Evolutionary conservation across 1,140 invertebrate species (phyloP), one percentile per base, ranked within the genome.

Genomic region (Drosophila rufa): DNA sequence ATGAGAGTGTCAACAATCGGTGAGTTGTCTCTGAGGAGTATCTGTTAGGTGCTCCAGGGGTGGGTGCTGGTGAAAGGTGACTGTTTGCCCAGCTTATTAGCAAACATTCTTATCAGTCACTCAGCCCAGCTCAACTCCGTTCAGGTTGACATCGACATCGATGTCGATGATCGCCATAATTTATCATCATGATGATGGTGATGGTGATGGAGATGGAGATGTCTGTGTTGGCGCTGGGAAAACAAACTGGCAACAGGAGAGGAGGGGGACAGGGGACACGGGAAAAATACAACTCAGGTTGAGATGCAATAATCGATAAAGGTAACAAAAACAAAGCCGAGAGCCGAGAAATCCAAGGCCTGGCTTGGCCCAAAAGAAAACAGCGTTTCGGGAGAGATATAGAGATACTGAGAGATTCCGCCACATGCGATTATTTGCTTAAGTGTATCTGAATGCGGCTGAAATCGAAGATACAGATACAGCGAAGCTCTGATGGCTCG

Each of bases 281-380:
- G 33, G 19, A 38, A 58, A 45, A 57, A 56, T 55, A 40, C 53
- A 56, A 25, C 36, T 56, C 19, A 58, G 55, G 22, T 17, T 42
- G 56, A 81, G 84, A 89, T 89, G 85, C 80, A 84, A 79, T 84
- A 90, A 89, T 89, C 84, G 84, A 90, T 89, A 89, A 79, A 84
- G 42, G 33, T 36, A 82, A 81, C 47, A 75, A 79, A 48, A 57
- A 56, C 62, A 67, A 68, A 61, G 25, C 55, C 47, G 14, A 27
- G 25, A 53, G 61, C 4, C 40, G 22, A 74, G 80, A 80, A 87
- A 87, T 89, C 75, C 74, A 81, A 84, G 42, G 77, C 65, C 19
- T 9, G 0, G 30, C 51, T 36, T 36, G 17, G 73, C 65, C 64
- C 40, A 68, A 80, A 74, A 57, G 74, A 64, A 82, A 87, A 86